A percentile compares a stretch with the other conserved stretches of the same genome.
These are phyloP conservation scores for Gavia stellata DNA, from an alignment of 2,113 vertebrate genomes.

Conservation along the genomic window DNA sequence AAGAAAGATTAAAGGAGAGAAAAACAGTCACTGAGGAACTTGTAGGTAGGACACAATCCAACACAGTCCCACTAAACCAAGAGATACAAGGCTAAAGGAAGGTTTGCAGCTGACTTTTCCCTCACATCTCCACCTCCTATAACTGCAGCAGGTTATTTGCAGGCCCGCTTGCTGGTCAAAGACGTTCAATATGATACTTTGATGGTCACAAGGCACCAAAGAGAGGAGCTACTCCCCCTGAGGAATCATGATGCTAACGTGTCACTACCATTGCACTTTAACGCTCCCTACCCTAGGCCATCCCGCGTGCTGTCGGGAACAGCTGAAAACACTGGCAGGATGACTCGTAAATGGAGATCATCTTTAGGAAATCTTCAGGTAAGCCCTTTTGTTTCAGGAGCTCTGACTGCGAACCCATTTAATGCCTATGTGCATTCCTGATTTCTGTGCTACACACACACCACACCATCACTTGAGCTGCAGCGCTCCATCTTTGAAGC, in stretches of 20 bases:
- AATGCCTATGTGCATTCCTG: neutral
- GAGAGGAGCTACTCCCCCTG: neutral
- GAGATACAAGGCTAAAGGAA: neutral
- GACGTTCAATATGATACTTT: neutral
- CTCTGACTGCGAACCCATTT: neutral
- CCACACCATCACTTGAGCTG: neutral
- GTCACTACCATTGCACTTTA: neutral
- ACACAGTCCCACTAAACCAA: neutral
- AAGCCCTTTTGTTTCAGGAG: neutral
- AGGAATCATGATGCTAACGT: neutral
- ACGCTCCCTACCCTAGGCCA: neutral
- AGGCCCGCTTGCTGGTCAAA: neutral
- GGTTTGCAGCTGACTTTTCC: neutral
- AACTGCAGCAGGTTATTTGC: neutral
- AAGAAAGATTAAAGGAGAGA: neutral
- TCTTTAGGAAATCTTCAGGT: neutral
- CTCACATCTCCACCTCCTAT: neutral
- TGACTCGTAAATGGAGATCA: fast-evolving
- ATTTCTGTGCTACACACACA: neutral
- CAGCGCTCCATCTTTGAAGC: fast-evolving
- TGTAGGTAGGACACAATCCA: neutral
- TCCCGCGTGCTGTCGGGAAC: neutral
- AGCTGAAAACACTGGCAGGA: neutral
- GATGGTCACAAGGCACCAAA: neutral
- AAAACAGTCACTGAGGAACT: neutral